Conservation (phyloP, 2,113 vertebrate species). For the Plestiodon gilberti region DNA sequence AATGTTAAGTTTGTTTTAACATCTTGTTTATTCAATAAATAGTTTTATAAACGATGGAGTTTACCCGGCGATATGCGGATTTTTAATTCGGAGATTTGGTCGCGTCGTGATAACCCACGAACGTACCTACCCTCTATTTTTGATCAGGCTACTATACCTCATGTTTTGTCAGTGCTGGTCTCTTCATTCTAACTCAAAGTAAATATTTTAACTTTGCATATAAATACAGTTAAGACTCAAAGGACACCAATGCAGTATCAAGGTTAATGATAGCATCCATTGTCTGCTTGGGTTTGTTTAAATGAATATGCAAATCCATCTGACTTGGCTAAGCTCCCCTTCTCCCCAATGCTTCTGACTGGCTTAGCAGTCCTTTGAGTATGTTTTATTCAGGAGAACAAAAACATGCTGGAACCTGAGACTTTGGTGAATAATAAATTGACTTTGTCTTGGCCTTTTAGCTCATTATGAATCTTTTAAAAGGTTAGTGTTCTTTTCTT, state of each 20-base stretch:
- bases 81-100: too few relatives aligned
- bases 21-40: too few relatives aligned
- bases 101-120: too few relatives aligned
- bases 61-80: too few relatives aligned
- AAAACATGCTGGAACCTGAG: constrained; percentile 69
- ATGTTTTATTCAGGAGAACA: constrained; percentile 77
- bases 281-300: constrained; percentile 46
- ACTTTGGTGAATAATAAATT: constrained; percentile 77
- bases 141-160: background rate
- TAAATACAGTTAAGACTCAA: background rate
- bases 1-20: too few relatives aligned
- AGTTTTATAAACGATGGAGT: too few relatives aligned
- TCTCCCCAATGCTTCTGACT: constrained; percentile 63
- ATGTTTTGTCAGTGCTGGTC: background rate
- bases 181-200: background rate
- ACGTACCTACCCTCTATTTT: background rate
- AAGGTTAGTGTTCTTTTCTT: constrained; percentile 45
- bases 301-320: constrained; percentile 68
- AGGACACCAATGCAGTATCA: background rate
- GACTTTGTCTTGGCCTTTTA: constrained; percentile 74
- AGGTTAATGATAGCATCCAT: constrained; percentile 2
- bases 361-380: constrained; percentile 56
- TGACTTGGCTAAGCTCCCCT: constrained; percentile 56
- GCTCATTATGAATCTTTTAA: constrained; percentile 74
- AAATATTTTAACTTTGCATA: background rate